Percentiles rank a stretch among this genome's conserved stretches.
Evolutionary conservation across 2,797 vertebrate genomes (phyloP).

Genomic region (Australoheros facetus): DNA sequence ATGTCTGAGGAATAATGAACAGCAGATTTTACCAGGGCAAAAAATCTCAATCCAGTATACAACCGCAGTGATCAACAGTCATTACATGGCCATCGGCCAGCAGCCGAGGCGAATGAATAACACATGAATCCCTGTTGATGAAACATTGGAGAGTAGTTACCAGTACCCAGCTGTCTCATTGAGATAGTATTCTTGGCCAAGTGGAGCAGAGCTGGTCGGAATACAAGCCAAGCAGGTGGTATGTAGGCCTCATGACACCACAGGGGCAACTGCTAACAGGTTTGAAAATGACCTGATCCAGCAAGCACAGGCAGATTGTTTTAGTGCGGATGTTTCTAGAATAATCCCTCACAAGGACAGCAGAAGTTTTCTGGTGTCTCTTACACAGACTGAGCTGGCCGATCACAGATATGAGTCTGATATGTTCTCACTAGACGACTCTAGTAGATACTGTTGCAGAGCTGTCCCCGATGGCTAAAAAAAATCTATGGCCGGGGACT

Average conservation of each 20-base stretch:
- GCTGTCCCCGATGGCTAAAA: conserved; percentile 75
- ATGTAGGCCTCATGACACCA: conserved; percentile 55
- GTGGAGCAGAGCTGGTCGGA: conserved; percentile 66
- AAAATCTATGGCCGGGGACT: conserved; percentile 74
- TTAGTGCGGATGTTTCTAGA: conserved; percentile 66
- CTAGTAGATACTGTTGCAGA: conserved; percentile 68
- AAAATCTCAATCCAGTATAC: conserved; percentile 69
- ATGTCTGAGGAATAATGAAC: conserved; percentile 67
- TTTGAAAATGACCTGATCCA: conserved; percentile 66
- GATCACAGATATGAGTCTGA: conserved; percentile 65
- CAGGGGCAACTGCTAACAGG: conserved; percentile 61
- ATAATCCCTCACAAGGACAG: conserved; percentile 73
- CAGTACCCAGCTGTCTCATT: conserved; percentile 76
- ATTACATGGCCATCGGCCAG: conserved; percentile 71
- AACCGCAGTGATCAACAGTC: conserved; percentile 75
- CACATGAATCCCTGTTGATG: conserved; percentile 79
- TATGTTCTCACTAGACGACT: conserved; percentile 52
- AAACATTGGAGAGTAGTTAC: conserved; percentile 79
- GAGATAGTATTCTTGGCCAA: conserved; percentile 67
- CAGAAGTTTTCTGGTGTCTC: conserved; percentile 63
- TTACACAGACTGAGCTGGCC: conserved; percentile 54
- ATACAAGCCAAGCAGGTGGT: conserved; percentile 72
- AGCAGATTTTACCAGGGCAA: conserved; percentile 40
- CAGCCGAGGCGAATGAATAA: conserved; percentile 74
- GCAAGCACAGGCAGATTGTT: conserved; percentile 65